Evolutionary conservation across 2,797 vertebrate genomes (phyloP).

Genomic region (Notamacropus eugenii): DNA sequence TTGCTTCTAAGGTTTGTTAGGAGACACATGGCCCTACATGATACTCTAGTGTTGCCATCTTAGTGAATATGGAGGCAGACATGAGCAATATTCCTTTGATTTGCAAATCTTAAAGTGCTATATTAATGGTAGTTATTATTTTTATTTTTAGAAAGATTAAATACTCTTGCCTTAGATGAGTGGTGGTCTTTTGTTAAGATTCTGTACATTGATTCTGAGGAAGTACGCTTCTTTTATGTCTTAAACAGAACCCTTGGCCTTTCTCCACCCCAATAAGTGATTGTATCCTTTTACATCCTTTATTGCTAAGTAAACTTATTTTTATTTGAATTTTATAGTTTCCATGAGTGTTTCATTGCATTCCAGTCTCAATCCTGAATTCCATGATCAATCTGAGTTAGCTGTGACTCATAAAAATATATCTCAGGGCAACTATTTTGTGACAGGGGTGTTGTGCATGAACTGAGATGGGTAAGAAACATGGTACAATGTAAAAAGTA

Average conservation of each 20-base stretch:
- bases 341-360: not conserved
- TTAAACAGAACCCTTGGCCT: constrained; percentile 60
- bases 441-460: not conserved
- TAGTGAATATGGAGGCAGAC: not conserved
- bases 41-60: not conserved
- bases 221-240: not conserved
- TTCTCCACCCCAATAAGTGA: constrained; percentile 11
- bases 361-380: not conserved
- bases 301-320: not conserved
- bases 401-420: not conserved
- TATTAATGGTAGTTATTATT: not conserved
- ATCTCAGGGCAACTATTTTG: not conserved
- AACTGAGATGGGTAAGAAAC: not conserved
- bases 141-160: not conserved
- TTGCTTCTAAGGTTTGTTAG: not conserved
- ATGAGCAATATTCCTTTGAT: not conserved
- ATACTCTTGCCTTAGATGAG: constrained; percentile 33
- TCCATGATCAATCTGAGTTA: not conserved
- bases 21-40: not conserved
- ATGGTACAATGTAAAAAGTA: not conserved
- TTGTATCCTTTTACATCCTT: not conserved
- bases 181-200: constrained; percentile 67
- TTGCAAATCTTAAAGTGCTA: not conserved
- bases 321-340: not conserved
- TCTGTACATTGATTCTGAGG: constrained; percentile 31